Evolutionary conservation across 1,140 invertebrate genomes (phyloP).

Genomic region (Bombus balteatus): DNA sequence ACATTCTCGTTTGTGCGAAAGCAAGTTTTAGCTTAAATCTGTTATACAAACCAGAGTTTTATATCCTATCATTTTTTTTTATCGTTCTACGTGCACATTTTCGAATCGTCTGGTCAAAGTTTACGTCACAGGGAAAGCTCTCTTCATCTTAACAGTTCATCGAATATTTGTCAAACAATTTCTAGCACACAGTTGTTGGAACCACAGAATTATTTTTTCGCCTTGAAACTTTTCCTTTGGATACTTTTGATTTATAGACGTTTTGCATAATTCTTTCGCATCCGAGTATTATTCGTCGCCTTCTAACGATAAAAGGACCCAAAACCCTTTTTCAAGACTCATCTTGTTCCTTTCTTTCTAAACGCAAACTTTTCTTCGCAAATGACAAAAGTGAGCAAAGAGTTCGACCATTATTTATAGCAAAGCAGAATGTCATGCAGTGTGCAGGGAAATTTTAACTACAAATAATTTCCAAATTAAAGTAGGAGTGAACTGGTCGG

Average conservation of each 20-base stretch:
- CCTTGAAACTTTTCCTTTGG: not conserved
- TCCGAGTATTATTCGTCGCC: not conserved
- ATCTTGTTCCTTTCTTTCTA: not conserved
- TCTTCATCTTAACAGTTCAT: too few species aligned
- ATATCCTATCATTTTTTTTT: not conserved
- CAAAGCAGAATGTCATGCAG: not conserved
- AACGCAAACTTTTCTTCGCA: not conserved
- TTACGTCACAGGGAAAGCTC: not conserved
- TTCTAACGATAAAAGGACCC: too few species aligned
- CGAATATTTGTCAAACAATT: constrained; percentile 19
- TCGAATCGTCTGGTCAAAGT: not conserved
- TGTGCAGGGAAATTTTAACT: too few species aligned
- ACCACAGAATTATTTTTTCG: not conserved
- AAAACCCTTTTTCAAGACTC: not conserved
- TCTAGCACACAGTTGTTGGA: not conserved
- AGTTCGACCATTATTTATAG: not conserved
- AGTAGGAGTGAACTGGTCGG: not conserved
- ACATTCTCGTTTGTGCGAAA: not conserved
- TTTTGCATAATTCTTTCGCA: not conserved
- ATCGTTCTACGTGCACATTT: too few species aligned
- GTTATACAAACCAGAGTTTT: not conserved
- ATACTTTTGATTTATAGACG: not conserved
- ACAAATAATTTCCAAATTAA: not conserved
- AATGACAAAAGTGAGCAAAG: not conserved
- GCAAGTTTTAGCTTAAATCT: not conserved